phyloP scores from a whole-genome alignment of 2,797 vertebrate species.

The Momotus momota region DNA sequence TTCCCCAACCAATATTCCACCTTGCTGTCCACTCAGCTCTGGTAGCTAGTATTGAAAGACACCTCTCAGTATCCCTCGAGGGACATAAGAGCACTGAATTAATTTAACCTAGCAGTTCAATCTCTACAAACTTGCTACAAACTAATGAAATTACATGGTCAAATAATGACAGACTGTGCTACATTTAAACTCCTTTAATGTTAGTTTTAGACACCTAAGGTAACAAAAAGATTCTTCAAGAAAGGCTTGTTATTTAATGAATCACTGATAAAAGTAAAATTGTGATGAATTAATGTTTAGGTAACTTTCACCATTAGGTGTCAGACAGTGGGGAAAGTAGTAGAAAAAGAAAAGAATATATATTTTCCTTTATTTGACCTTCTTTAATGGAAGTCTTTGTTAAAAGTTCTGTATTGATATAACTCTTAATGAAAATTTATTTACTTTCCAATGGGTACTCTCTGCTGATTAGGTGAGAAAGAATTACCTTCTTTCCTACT shows the following conservation, averaged over 20 bases:
- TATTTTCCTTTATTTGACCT: conserved; percentile 31
- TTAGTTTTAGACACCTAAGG: neutral
- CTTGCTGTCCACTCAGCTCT: conserved; percentile 43
- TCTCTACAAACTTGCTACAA: conserved; percentile 20
- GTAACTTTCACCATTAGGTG: neutral
- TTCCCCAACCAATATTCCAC: conserved; percentile 5
- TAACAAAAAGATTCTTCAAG: conserved; percentile 16
- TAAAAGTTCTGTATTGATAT: conserved; percentile 14
- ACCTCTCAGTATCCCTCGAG: conserved; percentile 13
- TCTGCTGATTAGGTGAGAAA: conserved; percentile 14
- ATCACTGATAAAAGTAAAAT: neutral
- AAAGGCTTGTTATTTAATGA: neutral
- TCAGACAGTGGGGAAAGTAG: neutral
- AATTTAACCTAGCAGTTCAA: conserved; percentile 42
- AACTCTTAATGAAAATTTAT: conserved; percentile 50
- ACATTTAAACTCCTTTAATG: neutral
- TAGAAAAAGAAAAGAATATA: neutral
- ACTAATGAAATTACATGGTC: conserved; percentile 59
- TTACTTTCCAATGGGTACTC: conserved; percentile 49
- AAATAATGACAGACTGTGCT: conserved; percentile 8
- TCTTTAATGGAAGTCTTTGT: conserved; percentile 12
- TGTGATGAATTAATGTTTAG: neutral
- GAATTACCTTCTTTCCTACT: neutral
- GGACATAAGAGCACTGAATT: conserved; percentile 48
- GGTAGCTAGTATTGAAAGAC: conserved; percentile 7